Evolutionary conservation across 2,113 vertebrate genomes (phyloP).

Genomic region (Otocyon megalotis): DNA sequence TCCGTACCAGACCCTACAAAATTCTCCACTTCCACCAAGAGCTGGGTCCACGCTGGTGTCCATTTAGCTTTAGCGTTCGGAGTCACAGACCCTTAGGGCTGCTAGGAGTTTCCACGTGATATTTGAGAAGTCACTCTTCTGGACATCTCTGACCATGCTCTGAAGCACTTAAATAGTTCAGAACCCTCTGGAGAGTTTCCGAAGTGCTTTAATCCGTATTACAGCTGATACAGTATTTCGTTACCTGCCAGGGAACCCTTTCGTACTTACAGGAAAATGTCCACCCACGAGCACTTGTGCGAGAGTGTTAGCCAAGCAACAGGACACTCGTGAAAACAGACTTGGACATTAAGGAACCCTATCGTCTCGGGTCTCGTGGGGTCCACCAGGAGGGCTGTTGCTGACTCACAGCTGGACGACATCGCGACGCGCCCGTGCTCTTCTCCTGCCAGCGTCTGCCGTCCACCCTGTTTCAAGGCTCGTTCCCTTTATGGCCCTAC

Average conservation of each 20-base stretch:
- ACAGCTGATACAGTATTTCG: neutral
- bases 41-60: neutral
- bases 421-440: fast-evolving
- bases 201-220: slow-evolving; percentile 40
- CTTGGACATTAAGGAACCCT: neutral
- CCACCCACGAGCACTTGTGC: neutral
- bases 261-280: neutral
- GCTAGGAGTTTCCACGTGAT: neutral
- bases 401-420: neutral
- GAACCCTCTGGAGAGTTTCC: neutral
- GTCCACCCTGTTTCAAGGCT: neutral
- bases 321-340: neutral
- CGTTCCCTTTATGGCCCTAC: neutral
- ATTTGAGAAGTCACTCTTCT: slow-evolving; percentile 43
- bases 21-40: neutral
- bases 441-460: neutral
- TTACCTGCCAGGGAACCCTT: slow-evolving; percentile 13
- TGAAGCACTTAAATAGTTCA: neutral
- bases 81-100: neutral
- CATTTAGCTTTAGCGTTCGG: neutral
- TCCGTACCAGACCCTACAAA: neutral
- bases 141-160: slow-evolving; percentile 20
- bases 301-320: neutral
- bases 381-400: fast-evolving
- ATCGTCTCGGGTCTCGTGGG: neutral